Conservation (phyloP, 2,113 vertebrate genomes). For the Vidua chalybeata region DNA sequence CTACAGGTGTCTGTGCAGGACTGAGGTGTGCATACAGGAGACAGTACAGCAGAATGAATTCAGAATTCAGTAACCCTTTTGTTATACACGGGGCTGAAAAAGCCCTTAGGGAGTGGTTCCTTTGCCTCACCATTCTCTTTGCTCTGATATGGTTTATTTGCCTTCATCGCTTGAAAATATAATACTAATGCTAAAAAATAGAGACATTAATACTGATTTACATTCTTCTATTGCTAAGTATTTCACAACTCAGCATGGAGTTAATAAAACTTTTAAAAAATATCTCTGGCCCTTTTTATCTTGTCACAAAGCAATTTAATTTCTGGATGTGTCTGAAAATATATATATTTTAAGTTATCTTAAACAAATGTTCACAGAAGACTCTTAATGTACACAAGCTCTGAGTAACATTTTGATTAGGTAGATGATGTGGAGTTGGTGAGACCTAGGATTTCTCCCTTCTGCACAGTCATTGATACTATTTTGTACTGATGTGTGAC, state of each 20-base stretch:
- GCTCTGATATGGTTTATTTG: not conserved
- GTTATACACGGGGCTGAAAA: not conserved
- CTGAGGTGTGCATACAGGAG: not conserved
- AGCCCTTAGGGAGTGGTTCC: not conserved
- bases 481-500: not conserved
- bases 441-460: not conserved
- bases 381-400: not conserved
- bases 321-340: not conserved
- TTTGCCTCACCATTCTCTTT: not conserved
- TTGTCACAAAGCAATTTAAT: not conserved
- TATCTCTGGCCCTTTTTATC: not conserved
- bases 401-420: not conserved
- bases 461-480: not conserved
- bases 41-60: not conserved
- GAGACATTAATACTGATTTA: not conserved
- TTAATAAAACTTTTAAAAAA: not conserved
- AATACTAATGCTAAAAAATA: not conserved
- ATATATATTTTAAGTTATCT: not conserved
- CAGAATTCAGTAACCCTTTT: not conserved
- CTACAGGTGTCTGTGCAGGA: not conserved
- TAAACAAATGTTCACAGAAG: not conserved
- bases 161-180: not conserved
- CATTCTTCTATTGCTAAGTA: not conserved
- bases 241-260: not conserved
- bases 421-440: not conserved